Evolutionary conservation across 2,888 invertebrate species (phyloP).

Genomic region (Aromia moschata): DNA sequence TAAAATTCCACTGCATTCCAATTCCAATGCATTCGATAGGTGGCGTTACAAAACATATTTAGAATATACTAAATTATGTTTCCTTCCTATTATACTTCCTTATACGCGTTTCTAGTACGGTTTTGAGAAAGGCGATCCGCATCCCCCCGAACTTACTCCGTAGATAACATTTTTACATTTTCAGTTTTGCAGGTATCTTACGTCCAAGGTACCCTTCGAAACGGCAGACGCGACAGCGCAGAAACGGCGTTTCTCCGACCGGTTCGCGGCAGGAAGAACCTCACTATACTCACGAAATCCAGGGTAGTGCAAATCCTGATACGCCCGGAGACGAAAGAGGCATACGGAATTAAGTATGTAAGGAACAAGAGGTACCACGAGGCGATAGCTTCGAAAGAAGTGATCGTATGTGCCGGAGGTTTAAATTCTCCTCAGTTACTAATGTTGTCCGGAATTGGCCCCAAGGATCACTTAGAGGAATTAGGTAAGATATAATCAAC

Average conservation of each 20-base stretch:
- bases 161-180: too few species aligned
- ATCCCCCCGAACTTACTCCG: too few species aligned
- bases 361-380: conserved; percentile 62
- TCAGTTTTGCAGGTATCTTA: conserved; percentile 58
- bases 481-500: conserved; percentile 20
- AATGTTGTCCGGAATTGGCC: conserved; percentile 80
- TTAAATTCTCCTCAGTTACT: conserved; percentile 90
- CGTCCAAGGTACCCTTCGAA: conserved; percentile 70
- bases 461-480: conserved; percentile 61
- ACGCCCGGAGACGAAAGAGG: conserved; percentile 68
- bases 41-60: too few species aligned
- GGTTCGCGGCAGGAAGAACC: conserved; percentile 69
- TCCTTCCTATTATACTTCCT: too few species aligned
- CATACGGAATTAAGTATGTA: conserved; percentile 75
- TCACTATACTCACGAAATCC: conserved; percentile 72
- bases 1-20: too few species aligned
- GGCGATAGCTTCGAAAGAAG: conserved; percentile 76
- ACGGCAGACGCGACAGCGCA: conserved; percentile 73
- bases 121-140: too few species aligned
- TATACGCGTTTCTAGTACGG: too few species aligned
- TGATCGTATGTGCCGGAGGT: conserved; percentile 86
- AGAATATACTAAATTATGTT: too few species aligned
- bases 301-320: conserved; percentile 75
- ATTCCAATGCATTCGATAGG: too few species aligned
- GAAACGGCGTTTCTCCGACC: conserved; percentile 73